Conservation (phyloP, 2,888 invertebrate genomes). For the Philopedon plagiatum region DNA sequence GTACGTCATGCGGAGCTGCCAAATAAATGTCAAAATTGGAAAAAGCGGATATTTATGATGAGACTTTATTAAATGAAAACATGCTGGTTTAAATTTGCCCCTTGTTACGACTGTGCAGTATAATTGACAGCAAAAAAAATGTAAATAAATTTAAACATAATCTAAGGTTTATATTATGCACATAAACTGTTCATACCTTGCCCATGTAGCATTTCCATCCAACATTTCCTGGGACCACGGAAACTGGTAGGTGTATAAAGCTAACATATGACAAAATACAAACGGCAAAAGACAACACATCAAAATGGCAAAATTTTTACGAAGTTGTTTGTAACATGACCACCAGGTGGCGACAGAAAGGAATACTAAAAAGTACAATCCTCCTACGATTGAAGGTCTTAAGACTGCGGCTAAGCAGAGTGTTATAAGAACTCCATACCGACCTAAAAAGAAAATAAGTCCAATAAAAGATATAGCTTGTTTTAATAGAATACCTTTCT, state of each 20-base stretch:
- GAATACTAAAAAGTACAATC: slow-evolving; percentile 90
- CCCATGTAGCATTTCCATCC: slow-evolving; percentile 77
- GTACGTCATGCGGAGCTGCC: no score
- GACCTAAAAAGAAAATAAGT: slow-evolving; percentile 71
- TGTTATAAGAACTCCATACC: slow-evolving; percentile 76
- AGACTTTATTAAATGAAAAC: no score
- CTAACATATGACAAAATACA: slow-evolving; percentile 81
- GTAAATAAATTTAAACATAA: no score
- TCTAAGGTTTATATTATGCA: no score
- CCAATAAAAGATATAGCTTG: no score
- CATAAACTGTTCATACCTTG: slow-evolving; percentile 74
- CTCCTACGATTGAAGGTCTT: slow-evolving; percentile 86
- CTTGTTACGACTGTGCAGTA: no score
- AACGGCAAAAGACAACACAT: slow-evolving; percentile 81
- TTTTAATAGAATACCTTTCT: no score
- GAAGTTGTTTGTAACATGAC: slow-evolving; percentile 84
- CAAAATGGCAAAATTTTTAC: slow-evolving; percentile 82
- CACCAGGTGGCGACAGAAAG: slow-evolving; percentile 89
- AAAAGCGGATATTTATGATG: no score
- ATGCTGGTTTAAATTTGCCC: no score
- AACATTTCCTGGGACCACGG: slow-evolving; percentile 83
- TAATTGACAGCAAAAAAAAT: no score
- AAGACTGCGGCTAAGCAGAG: slow-evolving; percentile 83
- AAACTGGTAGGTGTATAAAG: slow-evolving; percentile 87
- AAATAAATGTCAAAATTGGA: no score